Percentiles rank a stretch among this genome's conserved stretches.
These are phyloP conservation scores for Drosophila picticornis DNA, from an alignment of 2,888 invertebrate genomes.

Conservation along the genomic window DNA sequence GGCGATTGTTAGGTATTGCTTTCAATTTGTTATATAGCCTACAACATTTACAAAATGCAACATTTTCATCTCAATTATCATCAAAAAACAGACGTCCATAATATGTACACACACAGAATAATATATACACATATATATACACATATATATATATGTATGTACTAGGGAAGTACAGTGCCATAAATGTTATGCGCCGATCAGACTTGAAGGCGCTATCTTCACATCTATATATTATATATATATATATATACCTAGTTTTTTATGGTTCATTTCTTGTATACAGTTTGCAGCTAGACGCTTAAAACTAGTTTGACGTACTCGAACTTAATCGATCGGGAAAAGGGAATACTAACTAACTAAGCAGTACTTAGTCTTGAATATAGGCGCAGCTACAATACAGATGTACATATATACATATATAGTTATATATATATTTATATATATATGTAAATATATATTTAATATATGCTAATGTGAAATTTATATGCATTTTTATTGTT, in stretches of 20 bases:
- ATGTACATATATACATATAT: constrained; percentile 15
- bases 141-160: not conserved
- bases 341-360: constrained; percentile 33
- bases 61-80: constrained; percentile 27
- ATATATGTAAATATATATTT: constrained; percentile 26
- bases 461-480: constrained; percentile 22
- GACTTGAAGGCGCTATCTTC: constrained; percentile 33
- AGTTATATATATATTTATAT: constrained; percentile 18
- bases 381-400: constrained; percentile 49
- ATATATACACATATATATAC: not conserved
- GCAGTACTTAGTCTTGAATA: constrained; percentile 39
- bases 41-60: constrained; percentile 58
- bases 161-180: constrained; percentile 30
- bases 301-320: constrained; percentile 39
- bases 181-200: constrained; percentile 9
- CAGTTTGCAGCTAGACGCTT: constrained; percentile 30
- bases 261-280: constrained; percentile 32
- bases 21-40: constrained; percentile 46
- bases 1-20: constrained; percentile 66
- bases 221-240: constrained; percentile 20
- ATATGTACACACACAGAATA: not conserved
- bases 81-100: constrained; percentile 3
- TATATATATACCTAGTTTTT: constrained; percentile 11
- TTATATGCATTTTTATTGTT: constrained; percentile 40
- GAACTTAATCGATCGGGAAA: constrained; percentile 11